Base-by-base conservation (phyloP, 2,888 invertebrate genomes). In the Girardia tigrina region DNA sequence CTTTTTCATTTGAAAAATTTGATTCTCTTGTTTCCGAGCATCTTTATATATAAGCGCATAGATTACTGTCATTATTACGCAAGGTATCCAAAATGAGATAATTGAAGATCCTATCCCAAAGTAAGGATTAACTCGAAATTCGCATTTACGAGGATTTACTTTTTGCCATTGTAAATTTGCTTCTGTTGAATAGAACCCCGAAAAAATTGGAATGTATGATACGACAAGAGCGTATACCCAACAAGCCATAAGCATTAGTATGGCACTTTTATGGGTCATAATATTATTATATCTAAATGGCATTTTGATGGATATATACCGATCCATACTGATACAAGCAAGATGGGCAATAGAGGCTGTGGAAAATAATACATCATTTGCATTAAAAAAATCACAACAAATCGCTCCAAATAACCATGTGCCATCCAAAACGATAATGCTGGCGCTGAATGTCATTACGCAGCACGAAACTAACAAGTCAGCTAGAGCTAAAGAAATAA, bases 311-410 rank as follows among this genome's bases (percentile, higher is more conserved):
- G 83, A 82, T 70, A 84, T 81, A 78, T 76, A 77, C 79, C 94
- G 88, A 83, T 94, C 94, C 75, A 94, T 91, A 79, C 91, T 91
- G 83, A 94, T 94, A 85, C 93, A 94, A 83, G 93, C 93, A 75
- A 94, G 86, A 83, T 94, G 93, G 72, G 93, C 87, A 78, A 94
- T 92, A 78, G 91, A 92, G 6, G 92, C 92, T 0, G 86, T 86
- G 76, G 84, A 91, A 85, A 93, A 93, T 82, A 93, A 91, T 0
- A 94, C 94, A 84, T 94, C 94, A 78, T 93, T 88, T 36, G 92
- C 90, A 84, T 92, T 94, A 89, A 91, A 94, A 74, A 94, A 89
- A 86, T 94, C 91, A 86, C 94, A 94, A 89, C 93, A 90, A 81
- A 90, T 76, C 36, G 89, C 88, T 4, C 92, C 91, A 82, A 94